A percentile compares a stretch with the other conserved stretches of the same genome.
These are phyloP conservation scores for Apamea epomidion DNA, from an alignment of 2,888 invertebrate genomes.

Conservation along the genomic window DNA sequence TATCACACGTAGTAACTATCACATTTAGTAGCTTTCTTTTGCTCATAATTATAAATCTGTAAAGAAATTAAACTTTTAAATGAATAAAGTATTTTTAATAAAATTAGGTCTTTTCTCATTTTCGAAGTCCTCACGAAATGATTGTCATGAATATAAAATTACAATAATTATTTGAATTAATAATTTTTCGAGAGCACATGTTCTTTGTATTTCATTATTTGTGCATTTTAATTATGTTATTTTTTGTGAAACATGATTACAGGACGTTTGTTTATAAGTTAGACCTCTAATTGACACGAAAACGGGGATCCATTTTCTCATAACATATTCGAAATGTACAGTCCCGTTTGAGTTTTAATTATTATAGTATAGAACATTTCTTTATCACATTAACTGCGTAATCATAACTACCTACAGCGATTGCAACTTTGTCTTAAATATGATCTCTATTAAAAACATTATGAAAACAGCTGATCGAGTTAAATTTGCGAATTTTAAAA, in stretches of 20 bases:
- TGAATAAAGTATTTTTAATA: background rate
- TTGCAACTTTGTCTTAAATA: slow-evolving; percentile 58
- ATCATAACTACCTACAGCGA: slow-evolving; percentile 64
- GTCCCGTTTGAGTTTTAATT: slow-evolving; percentile 45
- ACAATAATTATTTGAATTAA: slow-evolving; percentile 2
- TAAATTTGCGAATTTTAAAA: slow-evolving; percentile 28
- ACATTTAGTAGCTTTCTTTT: slow-evolving; percentile 45
- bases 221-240: background rate
- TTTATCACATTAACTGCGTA: slow-evolving; percentile 78
- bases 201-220: background rate
- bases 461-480: slow-evolving; percentile 39
- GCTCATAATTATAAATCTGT: background rate
- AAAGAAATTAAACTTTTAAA: background rate
- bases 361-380: slow-evolving; percentile 59
- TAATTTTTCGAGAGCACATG: slow-evolving; percentile 22
- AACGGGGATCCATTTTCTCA: slow-evolving; percentile 34
- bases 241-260: background rate
- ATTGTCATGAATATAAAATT: slow-evolving; percentile 36
- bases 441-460: slow-evolving; percentile 5
- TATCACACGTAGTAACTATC: slow-evolving; percentile 62
- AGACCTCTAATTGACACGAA: slow-evolving; percentile 18
- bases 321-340: slow-evolving; percentile 59
- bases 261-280: slow-evolving; percentile 13
- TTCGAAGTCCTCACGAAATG: slow-evolving; percentile 13
- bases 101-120: slow-evolving; percentile 8